Evolutionary conservation across 2,888 invertebrate genomes (phyloP), one percentile per base, ranked within the genome.

Genomic region (Sinodicranocentrus sp.): DNA sequence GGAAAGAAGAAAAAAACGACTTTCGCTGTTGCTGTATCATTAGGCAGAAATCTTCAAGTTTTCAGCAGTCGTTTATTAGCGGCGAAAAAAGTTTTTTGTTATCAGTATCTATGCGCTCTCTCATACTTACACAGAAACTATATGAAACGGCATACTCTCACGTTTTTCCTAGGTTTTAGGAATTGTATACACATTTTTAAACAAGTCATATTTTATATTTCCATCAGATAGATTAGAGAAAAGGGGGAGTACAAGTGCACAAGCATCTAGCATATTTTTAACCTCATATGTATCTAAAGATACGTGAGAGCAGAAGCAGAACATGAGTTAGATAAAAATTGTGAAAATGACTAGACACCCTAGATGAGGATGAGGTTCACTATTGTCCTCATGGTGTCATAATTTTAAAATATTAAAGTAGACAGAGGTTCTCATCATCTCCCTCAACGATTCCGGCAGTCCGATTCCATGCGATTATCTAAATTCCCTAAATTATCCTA

Each of bases 1-100:
- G 15, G 52, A n/a, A 19, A 52, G 8, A 17, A 52, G 52, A 1
- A 52, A 52, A 19, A 52, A 8, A 52, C 52, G 19, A 19, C 19
- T 52, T 17, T 8, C 8, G n/a, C 52, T 17, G 52, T 15, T 2
- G 52, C 19, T 15, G 43, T 67, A 67, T 67, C 67, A 39, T 67
- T 67, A 23, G 21, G 43, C 26, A 39, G 44, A 44, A 19, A 28
- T 67, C 44, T 67, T 67, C 43, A 44, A 25, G n/a, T 48, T 70
- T 70, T 70, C 70, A 70, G 25, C 70, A 25, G 39, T 17, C 70
- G 28, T 54, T 70, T 70, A 54, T 70, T 48, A 48, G 26, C 15
- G 21, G 5, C 19, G 39, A 6, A 65, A 59, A 52, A 52, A 17
- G 52, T 52, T 52, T 52, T n/a, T 17, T 52, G 15, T 17, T 52